Percentiles rank a stretch among this genome's conserved stretches.
Conservation (phyloP, 2,113 vertebrate genomes). For the Brienomyrus brachyistius region DNA sequence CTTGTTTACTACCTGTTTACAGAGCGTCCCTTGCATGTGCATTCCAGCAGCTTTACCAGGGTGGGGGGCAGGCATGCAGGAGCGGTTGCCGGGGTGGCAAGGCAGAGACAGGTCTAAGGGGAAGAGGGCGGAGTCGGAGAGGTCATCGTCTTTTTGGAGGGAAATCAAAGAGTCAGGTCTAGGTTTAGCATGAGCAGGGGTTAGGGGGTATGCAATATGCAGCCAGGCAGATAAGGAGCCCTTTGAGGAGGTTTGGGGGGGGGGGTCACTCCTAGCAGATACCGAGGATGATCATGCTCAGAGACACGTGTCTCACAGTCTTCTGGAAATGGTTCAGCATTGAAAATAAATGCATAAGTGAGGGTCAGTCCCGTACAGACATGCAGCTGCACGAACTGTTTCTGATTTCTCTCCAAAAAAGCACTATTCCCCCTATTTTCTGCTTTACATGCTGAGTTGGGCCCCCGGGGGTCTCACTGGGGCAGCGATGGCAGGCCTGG, state of each 20-base stretch:
- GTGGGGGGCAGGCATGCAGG: not conserved
- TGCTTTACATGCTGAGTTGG: not conserved
- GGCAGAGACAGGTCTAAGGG: not conserved
- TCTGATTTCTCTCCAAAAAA: slow-evolving; percentile 3
- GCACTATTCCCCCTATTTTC: not conserved
- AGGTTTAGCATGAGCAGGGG: not conserved
- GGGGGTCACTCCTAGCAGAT: not conserved
- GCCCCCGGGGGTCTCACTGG: not conserved
- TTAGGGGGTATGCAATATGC: not conserved
- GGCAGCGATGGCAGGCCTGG: not conserved
- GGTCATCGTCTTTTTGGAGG: not conserved
- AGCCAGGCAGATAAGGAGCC: not conserved
- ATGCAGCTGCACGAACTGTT: no score
- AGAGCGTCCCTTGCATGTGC: not conserved
- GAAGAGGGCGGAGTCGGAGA: not conserved
- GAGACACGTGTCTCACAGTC: not conserved
- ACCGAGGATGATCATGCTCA: not conserved
- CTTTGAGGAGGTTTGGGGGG: not conserved
- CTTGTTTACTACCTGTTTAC: not conserved
- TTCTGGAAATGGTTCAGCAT: not conserved
- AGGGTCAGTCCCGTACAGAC: not conserved
- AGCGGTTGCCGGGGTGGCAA: not conserved
- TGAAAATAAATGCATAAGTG: not conserved
- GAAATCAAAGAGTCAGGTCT: not conserved
- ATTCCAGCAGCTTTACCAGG: not conserved